Conservation (phyloP, 2,888 invertebrate genomes). For the Drosophila austrosaltans region DNA sequence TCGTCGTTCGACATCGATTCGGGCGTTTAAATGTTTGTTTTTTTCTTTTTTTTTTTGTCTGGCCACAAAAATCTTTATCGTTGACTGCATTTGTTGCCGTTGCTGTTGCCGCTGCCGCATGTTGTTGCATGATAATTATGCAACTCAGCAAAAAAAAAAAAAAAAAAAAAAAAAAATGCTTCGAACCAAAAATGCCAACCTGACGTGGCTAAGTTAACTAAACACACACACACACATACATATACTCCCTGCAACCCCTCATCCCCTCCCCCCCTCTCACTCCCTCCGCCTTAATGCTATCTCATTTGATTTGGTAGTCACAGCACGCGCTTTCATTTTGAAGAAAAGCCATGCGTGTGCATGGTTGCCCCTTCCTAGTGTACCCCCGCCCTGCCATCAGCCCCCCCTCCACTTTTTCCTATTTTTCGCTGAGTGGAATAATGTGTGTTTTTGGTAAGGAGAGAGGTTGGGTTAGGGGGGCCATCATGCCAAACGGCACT, state of each 20-base stretch:
- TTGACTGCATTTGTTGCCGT: constrained; percentile 12
- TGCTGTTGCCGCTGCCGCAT: constrained; percentile 42
- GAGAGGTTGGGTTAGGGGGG: background rate
- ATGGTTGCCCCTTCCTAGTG: constrained; percentile 1
- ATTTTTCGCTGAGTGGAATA: background rate
- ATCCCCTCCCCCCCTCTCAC: background rate
- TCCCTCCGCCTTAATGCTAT: background rate
- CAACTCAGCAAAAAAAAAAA: constrained; percentile 56
- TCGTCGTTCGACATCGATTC: constrained; percentile 27
- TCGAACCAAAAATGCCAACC: constrained; percentile 21
- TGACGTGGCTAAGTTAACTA: constrained; percentile 11
- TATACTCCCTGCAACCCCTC: constrained; percentile 23
- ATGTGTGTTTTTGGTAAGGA: constrained; percentile 23
- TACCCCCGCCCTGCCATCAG: too few species aligned
- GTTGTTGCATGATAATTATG: constrained; percentile 77
- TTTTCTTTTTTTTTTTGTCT: constrained; percentile 27
- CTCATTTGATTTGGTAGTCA: constrained; percentile 40
- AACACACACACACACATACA: constrained; percentile 5
- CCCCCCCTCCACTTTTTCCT: background rate
- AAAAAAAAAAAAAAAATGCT: constrained; percentile 1
- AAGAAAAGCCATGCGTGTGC: constrained; percentile 36
- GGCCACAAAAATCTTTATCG: constrained; percentile 49
- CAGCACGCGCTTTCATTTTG: constrained; percentile 52
- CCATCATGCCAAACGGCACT: constrained; percentile 66
- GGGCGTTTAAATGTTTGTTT: constrained; percentile 39